Conservation (phyloP, 2,113 vertebrate species). For the Hemibagrus wyckioides region DNA sequence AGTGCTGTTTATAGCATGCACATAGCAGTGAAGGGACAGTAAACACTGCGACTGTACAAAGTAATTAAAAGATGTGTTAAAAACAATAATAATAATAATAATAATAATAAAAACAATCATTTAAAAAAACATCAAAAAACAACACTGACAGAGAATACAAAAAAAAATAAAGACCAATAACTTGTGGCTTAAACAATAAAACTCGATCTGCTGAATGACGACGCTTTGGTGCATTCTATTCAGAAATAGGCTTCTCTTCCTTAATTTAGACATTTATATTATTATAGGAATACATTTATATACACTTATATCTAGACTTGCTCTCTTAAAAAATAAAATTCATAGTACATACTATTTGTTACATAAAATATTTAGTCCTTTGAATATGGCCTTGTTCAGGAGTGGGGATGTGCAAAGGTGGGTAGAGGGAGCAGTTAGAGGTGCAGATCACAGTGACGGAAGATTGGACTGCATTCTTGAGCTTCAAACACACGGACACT, state of each 20-base stretch:
- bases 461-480: slow-evolving; percentile 48
- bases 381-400: slow-evolving; percentile 51
- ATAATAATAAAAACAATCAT: background rate
- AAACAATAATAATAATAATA: background rate
- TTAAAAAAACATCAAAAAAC: slow-evolving; percentile 10
- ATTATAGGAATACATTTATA: slow-evolving; percentile 59
- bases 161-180: background rate
- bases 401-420: slow-evolving; percentile 58
- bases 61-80: background rate
- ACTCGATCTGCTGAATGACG: slow-evolving; percentile 29
- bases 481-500: background rate
- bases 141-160: slow-evolving; percentile 36
- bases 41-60: slow-evolving; percentile 40
- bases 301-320: slow-evolving; percentile 55
- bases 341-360: slow-evolving; percentile 55
- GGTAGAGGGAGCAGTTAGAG: slow-evolving; percentile 54
- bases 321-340: slow-evolving; percentile 64
- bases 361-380: slow-evolving; percentile 60
- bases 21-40: background rate
- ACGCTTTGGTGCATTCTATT: slow-evolving; percentile 48
- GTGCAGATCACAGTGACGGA: slow-evolving; percentile 65
- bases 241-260: slow-evolving; percentile 49
- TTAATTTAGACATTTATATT: slow-evolving; percentile 48
- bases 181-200: slow-evolving; percentile 39
- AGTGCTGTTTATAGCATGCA: slow-evolving; percentile 10